Evolutionary conservation across 1,140 invertebrate genomes (phyloP).

Genomic region (Harpegnathos saltator): DNA sequence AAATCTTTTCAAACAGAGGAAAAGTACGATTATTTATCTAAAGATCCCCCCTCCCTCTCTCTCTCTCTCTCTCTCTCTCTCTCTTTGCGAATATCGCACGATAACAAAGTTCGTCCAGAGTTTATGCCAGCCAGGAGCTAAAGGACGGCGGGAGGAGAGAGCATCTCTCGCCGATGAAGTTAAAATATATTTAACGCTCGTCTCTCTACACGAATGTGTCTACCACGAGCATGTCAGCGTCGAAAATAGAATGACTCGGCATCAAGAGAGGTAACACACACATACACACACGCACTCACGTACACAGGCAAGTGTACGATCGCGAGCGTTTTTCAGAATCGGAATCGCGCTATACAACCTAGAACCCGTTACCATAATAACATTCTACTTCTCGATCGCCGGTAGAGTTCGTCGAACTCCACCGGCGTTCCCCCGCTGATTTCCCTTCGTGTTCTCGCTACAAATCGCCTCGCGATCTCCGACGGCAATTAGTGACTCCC

Average conservation of each 20-base stretch:
- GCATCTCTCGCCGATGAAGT: neutral
- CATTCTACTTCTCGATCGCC: conserved; percentile 52
- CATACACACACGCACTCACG: too few species aligned
- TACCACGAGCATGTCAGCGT: neutral
- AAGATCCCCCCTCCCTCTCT: too few species aligned
- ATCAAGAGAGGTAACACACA: conserved; percentile 7
- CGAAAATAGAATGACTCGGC: conserved; percentile 45
- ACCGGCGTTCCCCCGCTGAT: conserved; percentile 10
- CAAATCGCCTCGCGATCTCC: conserved; percentile 22
- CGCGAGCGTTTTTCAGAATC: conserved; percentile 23
- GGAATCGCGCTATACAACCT: conserved; percentile 28
- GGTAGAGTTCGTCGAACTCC: conserved; percentile 43
- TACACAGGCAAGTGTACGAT: neutral
- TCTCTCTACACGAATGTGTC: neutral
- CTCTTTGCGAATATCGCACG: too few species aligned
- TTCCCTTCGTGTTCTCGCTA: conserved; percentile 37
- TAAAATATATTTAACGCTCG: conserved; percentile 29
- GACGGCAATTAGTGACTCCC: conserved; percentile 23
- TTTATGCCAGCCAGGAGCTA: neutral
- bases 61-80: too few species aligned
- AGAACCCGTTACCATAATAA: conserved; percentile 61
- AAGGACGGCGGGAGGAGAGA: neutral
- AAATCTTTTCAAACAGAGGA: too few species aligned
- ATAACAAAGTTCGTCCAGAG: too few species aligned
- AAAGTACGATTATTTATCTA: too few species aligned